Evolutionary conservation across 2,888 invertebrate species (phyloP), one percentile per base, ranked within the genome.

Genomic region (Torymus tubicola): DNA sequence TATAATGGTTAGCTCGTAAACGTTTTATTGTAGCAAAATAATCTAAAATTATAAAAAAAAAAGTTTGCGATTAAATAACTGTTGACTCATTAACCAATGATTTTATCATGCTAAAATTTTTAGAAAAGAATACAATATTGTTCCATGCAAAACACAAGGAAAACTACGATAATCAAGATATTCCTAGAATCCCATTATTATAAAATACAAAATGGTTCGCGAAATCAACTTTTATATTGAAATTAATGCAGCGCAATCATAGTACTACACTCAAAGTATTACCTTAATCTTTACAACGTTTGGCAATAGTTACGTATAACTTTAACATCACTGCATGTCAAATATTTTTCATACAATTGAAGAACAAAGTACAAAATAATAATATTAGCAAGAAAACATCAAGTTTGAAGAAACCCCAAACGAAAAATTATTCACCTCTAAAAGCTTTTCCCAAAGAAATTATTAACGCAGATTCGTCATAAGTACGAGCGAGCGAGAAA

Each of bases 221-320:
- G 69, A 63, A 76, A 63, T 31, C 1, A 13, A 63, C 69, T 69
- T 76, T 76, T 63, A 69, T 57, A 76, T 76, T 76, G 63, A 69
- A 76, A 76, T 76, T 50, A 52, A 61, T 24, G 50, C 72, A 16
- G 63, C 72, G 5, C 1, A 42, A 42, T 42, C 42, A 42, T 1
- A 42, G 8, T 42, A 42, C 8, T 42, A 42, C 8, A 42, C 42
- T 5, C 31, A 31, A 42, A 42, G 42, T 42, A 42, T 42, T 42
- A 42, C 42, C 42, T 42, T 8, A 42, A 8, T 42, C 8, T 8
- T 42, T 42, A 42, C 42, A 42, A 31, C 3, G 31, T 31, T 31
- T 31, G 2, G 31, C 31, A 31, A 31, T 0, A 31, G 31, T 2
- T 24, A 4, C 31, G 5, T 3, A 31, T 5, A 31, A 0, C 31